phyloP scores from a whole-genome alignment of 1,140 invertebrate species.

The Hylaeus anthracinus region DNA sequence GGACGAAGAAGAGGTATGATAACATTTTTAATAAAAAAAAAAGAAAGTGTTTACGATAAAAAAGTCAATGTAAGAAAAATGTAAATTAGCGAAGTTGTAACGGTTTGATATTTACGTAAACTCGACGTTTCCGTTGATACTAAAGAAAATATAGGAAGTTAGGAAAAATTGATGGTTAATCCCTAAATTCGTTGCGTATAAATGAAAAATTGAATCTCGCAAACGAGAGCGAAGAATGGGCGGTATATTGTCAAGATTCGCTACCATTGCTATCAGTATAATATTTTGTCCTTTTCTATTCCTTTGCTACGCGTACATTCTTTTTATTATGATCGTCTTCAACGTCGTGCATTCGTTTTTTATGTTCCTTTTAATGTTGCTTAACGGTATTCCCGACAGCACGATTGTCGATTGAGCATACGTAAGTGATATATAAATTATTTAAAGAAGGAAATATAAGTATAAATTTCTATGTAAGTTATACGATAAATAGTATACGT shows the following conservation, averaged over 20 bases:
- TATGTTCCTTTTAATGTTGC: conserved; percentile 42
- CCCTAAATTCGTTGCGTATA: conserved; percentile 14
- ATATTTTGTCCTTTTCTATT: conserved; percentile 46
- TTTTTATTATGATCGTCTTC: conserved; percentile 38
- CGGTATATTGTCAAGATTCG: conserved; percentile 35
- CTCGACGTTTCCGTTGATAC: neutral
- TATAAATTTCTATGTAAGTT: neutral
- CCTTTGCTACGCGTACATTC: conserved; percentile 34
- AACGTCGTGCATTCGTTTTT: conserved; percentile 30
- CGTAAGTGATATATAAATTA: conserved; percentile 9
- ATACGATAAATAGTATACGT: too few relatives aligned
- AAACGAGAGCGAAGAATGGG: conserved; percentile 28
- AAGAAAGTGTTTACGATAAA: neutral
- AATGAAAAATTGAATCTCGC: conserved; percentile 23
- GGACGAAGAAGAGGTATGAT: conserved; percentile 22
- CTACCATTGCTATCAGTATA: conserved; percentile 30
- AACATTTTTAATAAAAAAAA: neutral
- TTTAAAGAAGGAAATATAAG: neutral
- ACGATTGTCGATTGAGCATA: conserved; percentile 26
- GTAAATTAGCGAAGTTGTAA: neutral
- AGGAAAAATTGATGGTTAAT: neutral
- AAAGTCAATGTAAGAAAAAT: neutral
- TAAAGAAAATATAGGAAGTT: neutral
- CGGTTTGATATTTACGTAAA: neutral
- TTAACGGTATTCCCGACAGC: conserved; percentile 22